Evolutionary conservation across 64 coral and sea anemone genomes (phyloP).

Genomic region (Astreopora myriophthalma): DNA sequence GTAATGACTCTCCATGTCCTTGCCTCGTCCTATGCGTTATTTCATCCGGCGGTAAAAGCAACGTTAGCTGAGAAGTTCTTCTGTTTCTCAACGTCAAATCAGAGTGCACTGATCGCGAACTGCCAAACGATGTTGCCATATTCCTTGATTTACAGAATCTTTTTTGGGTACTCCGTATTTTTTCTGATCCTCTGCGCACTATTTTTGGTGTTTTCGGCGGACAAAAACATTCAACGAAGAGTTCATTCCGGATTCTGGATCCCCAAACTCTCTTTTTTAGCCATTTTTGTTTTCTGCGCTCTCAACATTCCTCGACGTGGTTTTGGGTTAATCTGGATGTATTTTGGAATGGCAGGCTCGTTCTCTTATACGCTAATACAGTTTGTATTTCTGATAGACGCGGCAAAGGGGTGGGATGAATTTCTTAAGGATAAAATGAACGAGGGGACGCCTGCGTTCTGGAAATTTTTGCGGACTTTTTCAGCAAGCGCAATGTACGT

Average conservation of each 20-base stretch:
- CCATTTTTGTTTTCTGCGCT: constrained; percentile 43
- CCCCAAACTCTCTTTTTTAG: constrained; percentile 53
- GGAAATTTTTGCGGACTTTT: constrained; percentile 14
- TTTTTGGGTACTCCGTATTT: constrained; percentile 42
- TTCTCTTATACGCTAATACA: constrained; percentile 68
- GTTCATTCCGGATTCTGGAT: constrained; percentile 86
- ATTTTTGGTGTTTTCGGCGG: background rate
- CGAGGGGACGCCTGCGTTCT: background rate
- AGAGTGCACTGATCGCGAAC: background rate
- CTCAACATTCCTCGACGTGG: constrained; percentile 50
- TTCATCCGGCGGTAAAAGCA: constrained; percentile 1
- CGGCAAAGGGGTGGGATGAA: constrained; percentile 51
- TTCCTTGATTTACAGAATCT: constrained; percentile 69
- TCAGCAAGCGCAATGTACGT: constrained; percentile 2
- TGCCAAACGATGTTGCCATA: constrained; percentile 37
- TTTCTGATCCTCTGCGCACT: constrained; percentile 60
- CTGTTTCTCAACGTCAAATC: background rate
- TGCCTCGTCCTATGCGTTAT: constrained; percentile 27
- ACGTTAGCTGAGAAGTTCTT: background rate
- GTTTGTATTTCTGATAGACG: constrained; percentile 74
- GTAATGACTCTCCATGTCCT: constrained; percentile 5
- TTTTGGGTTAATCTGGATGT: constrained; percentile 75
- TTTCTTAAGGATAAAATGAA: constrained; percentile 26
- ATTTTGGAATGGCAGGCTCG: constrained; percentile 56
- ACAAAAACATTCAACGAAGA: background rate